Evolutionary conservation across 2,113 vertebrate species (phyloP).

Genomic region (Forbesichthys papilliferus): DNA sequence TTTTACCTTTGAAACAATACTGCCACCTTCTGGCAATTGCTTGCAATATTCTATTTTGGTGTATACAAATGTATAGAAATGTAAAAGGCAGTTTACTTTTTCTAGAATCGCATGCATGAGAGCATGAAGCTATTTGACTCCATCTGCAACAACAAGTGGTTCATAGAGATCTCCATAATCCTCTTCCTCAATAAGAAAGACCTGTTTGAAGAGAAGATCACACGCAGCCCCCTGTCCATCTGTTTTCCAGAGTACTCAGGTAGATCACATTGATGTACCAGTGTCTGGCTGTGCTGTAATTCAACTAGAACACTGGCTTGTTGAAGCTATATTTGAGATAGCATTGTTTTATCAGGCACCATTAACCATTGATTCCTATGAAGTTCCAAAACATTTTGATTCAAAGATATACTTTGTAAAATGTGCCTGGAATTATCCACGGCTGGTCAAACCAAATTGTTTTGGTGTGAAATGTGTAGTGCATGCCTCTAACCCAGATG

Average conservation of each 20-base stretch:
- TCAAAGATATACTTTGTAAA: no score
- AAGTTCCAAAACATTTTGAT: no score
- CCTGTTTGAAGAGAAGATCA: conserved; percentile 98
- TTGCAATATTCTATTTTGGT: background rate
- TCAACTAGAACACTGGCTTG: background rate
- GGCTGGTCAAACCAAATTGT: background rate
- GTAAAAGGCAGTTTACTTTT: background rate
- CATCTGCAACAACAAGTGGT: conserved; percentile 99
- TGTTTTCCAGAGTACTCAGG: conserved; percentile 95
- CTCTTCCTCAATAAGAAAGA: conserved; percentile 99
- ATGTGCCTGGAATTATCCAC: no score
- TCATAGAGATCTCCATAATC: conserved; percentile 99
- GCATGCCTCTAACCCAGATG: no score
- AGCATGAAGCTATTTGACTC: conserved; percentile 99
- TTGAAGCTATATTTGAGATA: no score
- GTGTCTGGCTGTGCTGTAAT: background rate
- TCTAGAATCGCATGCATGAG: conserved; percentile 97
- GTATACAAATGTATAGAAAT: background rate
- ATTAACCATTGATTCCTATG: no score
- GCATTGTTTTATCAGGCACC: no score
- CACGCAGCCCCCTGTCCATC: conserved; percentile 90
- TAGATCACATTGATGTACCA: background rate
- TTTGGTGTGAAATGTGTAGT: no score
- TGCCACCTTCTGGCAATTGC: conserved; percentile 53
- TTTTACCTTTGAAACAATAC: conserved; percentile 23